phyloP scores from a whole-genome alignment of 1,140 invertebrate species.

The Philotrypesis tridentata region DNA sequence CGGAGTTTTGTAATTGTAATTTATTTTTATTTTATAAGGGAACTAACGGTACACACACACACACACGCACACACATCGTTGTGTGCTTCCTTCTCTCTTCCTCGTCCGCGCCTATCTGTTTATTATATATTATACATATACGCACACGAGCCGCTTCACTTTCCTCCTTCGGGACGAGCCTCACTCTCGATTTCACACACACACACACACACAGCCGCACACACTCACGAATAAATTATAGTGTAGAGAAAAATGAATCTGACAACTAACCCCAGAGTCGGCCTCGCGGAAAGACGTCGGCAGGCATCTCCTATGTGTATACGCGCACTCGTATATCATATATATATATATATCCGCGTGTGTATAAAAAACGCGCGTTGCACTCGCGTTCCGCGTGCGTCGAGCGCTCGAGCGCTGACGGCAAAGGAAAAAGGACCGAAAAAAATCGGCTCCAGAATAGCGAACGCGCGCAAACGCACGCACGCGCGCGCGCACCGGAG shows the following conservation, averaged over 20 bases:
- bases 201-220: too few relatives aligned
- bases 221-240: neutral
- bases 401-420: too few relatives aligned
- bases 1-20: slow-evolving; percentile 4
- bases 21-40: neutral
- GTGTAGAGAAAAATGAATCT: neutral
- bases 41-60: neutral
- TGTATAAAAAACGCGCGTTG: too few relatives aligned
- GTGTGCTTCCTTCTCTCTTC: neutral
- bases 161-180: too few relatives aligned
- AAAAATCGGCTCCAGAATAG: too few relatives aligned
- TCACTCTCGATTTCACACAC: neutral
- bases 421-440: too few relatives aligned
- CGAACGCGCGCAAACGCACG: neutral
- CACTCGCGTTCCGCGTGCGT: too few relatives aligned
- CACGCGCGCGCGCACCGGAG: slow-evolving; percentile 20
- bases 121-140: neutral
- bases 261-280: slow-evolving; percentile 39
- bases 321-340: slow-evolving; percentile 4
- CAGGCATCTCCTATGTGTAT: slow-evolving; percentile 51
- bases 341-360: neutral
- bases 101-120: too few relatives aligned
- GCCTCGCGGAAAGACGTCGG: slow-evolving; percentile 24
- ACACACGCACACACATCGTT: too few relatives aligned
- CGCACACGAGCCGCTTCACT: too few relatives aligned